phyloP scores from a whole-genome alignment of 2,113 vertebrate species.

The Panthera uncia region DNA sequence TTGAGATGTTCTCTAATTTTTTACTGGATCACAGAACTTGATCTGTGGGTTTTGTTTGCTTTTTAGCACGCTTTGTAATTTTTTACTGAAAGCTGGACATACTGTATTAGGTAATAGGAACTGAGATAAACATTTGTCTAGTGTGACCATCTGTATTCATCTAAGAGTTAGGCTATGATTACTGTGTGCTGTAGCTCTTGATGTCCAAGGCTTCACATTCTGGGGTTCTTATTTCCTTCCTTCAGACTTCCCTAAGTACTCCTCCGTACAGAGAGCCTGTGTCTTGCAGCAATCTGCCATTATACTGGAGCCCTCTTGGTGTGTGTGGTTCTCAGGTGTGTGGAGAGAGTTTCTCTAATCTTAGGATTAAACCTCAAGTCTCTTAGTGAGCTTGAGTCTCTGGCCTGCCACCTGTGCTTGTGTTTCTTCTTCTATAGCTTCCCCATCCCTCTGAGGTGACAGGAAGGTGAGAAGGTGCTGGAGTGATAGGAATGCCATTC shows the following conservation, averaged over 20 bases:
- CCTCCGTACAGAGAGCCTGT: neutral
- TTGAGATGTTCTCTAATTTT: neutral
- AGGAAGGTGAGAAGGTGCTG: neutral
- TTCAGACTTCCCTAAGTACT: neutral
- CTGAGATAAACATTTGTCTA: neutral
- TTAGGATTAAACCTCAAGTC: neutral
- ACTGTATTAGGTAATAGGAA: neutral
- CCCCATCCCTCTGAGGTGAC: too few species aligned
- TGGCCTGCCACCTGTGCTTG: neutral
- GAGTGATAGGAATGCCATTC: neutral
- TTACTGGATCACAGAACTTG: neutral
- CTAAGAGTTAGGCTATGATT: neutral
- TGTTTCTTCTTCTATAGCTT: neutral
- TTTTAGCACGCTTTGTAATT: neutral
- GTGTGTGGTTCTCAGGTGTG: neutral
- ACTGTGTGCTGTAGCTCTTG: neutral
- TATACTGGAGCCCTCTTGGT: neutral
- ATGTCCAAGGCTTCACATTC: neutral
- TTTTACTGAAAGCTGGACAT: neutral
- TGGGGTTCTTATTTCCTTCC: neutral
- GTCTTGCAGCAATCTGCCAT: neutral
- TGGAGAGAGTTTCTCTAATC: neutral
- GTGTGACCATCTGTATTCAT: neutral
- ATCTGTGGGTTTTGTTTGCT: neutral
- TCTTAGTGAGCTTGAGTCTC: neutral